Evolutionary conservation across 1,140 invertebrate species (phyloP), one percentile per base, ranked within the genome.

Genomic region (Macrobrachium nipponense): DNA sequence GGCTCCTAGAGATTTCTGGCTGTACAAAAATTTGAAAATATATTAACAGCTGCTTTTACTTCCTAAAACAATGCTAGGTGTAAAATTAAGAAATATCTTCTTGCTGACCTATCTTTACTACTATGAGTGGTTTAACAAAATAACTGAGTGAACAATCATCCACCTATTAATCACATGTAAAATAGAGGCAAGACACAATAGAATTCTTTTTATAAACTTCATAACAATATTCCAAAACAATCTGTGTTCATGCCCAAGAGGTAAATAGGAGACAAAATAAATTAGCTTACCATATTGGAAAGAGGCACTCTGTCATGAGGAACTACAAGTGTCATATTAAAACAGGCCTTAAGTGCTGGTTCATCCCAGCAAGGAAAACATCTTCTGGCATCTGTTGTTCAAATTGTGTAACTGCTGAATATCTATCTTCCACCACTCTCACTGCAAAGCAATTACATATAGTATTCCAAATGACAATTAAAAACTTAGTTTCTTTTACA

Each of bases 351-450:
- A 12, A 97, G 93, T 15, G 97, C 96, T 61, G 98, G 98, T 91
- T 99, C 98, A 92, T 99, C 98, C 97, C 97, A 99, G 91, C 98
- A 99, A 12, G 98, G 98, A 90, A 99, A 99, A 90, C 97, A 97
- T 88, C 96, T 92, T 80, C 98, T 93, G 20, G 97, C 98, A 94
- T 98, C 97, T 43, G 97, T 98, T 0, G 97, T 93, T 98, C 95
- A 91, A 98, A 98, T 91, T 99, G 98, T 64, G 98, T 99, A 68
- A 97, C 96, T 18, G 96, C 97, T 62, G 95, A 95, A 91, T 96
- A 97, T 72, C 94, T 93, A 89, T 96, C 95, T 89, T 96, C 95
- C 95, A 15, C 96, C 97, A 87, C 66, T 76, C 15, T 43, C 77
- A 36, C 88, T 90, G 89, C 62, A 70, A 73, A 85, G 79, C 87